Percentiles rank a stretch among this genome's conserved stretches.
Conservation (phyloP, 2,113 vertebrate genomes). For the Tiliqua scincoides region DNA sequence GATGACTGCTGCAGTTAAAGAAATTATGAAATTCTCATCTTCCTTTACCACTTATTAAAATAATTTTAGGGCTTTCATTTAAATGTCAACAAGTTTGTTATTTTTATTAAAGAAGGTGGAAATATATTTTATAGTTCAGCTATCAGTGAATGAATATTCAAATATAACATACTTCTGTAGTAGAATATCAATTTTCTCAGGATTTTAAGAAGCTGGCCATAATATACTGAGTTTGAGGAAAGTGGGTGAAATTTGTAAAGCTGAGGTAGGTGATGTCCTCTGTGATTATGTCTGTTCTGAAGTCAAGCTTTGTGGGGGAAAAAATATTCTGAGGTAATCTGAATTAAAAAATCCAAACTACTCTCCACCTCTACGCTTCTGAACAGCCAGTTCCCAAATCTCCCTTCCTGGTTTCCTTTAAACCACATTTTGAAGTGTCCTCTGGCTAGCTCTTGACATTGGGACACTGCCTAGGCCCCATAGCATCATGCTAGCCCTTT, state of each 20-base stretch:
- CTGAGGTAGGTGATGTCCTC: neutral
- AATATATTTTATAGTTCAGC: conserved; percentile 25
- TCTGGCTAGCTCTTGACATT: no score
- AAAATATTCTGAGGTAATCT: no score
- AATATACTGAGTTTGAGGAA: neutral
- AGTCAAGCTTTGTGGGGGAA: no score
- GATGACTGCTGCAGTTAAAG: neutral
- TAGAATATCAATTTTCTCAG: conserved; percentile 1
- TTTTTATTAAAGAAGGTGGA: conserved; percentile 34
- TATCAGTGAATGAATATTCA: conserved; percentile 25
- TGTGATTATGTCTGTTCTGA: no score
- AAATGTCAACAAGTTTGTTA: conserved; percentile 26
- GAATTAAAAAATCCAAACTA: no score
- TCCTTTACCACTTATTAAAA: conserved; percentile 27
- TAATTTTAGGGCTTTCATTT: conserved; percentile 32
- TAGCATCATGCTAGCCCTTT: no score
- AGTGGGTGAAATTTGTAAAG: neutral
- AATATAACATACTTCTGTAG: neutral
- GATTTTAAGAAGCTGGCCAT: neutral
- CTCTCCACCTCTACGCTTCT: no score
- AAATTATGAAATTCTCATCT: conserved; percentile 11
- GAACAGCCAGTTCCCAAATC: no score
- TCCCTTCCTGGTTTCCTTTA: no score
- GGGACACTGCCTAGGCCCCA: no score
- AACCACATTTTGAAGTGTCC: no score